phyloP scores from a whole-genome alignment of 2,888 invertebrate genomes.

The Liodrosophila aerea region DNA sequence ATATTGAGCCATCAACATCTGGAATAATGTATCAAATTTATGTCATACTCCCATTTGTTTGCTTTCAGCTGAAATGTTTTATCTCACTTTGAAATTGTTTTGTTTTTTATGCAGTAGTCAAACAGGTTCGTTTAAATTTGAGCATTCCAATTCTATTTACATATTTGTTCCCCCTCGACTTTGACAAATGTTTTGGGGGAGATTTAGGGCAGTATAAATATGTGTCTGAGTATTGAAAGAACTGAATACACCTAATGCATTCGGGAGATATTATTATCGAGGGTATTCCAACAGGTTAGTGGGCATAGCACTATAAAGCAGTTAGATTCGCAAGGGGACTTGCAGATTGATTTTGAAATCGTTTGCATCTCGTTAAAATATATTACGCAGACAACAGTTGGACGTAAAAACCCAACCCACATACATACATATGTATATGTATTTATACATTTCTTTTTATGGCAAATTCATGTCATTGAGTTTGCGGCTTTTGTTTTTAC shows the following conservation, averaged over 20 bases:
- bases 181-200: not conserved
- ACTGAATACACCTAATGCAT: slow-evolving; percentile 5
- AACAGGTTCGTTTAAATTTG: slow-evolving; percentile 41
- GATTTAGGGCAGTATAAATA: slow-evolving; percentile 9
- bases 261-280: slow-evolving; percentile 1
- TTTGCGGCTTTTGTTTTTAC: slow-evolving; percentile 23
- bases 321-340: too few relatives aligned
- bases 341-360: not conserved
- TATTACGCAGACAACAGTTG: too few relatives aligned
- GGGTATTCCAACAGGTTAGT: too few relatives aligned
- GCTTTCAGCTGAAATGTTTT: slow-evolving; percentile 4
- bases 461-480: slow-evolving; percentile 21
- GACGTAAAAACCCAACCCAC: not conserved
- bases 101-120: slow-evolving; percentile 9
- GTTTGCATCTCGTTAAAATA: too few relatives aligned
- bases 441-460: slow-evolving; percentile 20
- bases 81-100: slow-evolving; percentile 7
- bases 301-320: too few relatives aligned
- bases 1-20: slow-evolving; percentile 13
- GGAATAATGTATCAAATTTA: slow-evolving; percentile 3
- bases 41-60: slow-evolving; percentile 11
- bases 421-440: not conserved
- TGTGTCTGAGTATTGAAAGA: not conserved
- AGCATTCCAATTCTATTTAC: slow-evolving; percentile 13
- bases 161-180: not conserved